These are phyloP conservation scores for Melieria crassipennis DNA, from an alignment of 2,888 invertebrate species.

Conservation along the genomic window DNA sequence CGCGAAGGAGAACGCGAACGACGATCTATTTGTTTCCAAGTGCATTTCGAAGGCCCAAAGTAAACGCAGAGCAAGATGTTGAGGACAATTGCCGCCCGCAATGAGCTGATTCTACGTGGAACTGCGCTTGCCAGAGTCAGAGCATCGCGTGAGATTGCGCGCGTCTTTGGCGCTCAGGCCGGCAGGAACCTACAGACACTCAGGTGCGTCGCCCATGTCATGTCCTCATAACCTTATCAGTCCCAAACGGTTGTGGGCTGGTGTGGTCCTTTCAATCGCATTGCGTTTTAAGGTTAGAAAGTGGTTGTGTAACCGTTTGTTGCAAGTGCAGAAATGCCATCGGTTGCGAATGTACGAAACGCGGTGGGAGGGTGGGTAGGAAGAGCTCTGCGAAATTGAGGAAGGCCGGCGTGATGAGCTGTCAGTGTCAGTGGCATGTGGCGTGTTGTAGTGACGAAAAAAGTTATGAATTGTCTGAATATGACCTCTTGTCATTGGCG, in stretches of 20 bases:
- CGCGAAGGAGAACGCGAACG: background rate
- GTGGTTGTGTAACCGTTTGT: conserved; percentile 60
- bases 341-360: too few species aligned
- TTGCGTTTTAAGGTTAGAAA: conserved; percentile 62
- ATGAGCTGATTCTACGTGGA: conserved; percentile 73
- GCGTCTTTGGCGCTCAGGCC: conserved; percentile 53
- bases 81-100: conserved; percentile 77
- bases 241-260: background rate
- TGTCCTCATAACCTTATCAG: background rate
- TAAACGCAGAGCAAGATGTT: conserved; percentile 71
- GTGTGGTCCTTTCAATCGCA: background rate
- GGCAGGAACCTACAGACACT: conserved; percentile 48
- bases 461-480: too few species aligned
- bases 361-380: too few species aligned
- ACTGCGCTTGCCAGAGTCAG: conserved; percentile 69
- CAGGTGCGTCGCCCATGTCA: conserved; percentile 50
- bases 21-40: background rate
- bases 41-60: background rate
- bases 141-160: conserved; percentile 57
- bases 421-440: background rate
- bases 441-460: too few species aligned
- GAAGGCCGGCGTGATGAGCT: background rate
- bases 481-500: too few species aligned
- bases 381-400: background rate
- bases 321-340: conserved; percentile 1